Conservation (phyloP, 2,797 vertebrate species). For the Erpetoichthys calabaricus region DNA sequence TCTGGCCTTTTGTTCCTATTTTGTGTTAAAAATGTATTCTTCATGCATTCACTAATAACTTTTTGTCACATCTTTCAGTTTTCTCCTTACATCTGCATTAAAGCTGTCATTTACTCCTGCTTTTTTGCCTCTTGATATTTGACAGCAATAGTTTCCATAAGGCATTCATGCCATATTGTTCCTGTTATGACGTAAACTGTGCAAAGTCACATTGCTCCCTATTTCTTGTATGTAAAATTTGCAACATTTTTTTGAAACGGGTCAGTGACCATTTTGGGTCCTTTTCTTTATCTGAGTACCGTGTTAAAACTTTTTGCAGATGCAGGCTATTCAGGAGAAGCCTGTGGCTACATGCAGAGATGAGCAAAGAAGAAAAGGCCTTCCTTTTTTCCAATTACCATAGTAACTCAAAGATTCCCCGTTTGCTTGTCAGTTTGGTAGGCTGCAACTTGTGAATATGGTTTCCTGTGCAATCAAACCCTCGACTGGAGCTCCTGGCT, state of each 20-base stretch:
- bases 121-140: conserved; percentile 53
- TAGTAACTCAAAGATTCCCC: conserved; percentile 82
- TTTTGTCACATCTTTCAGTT: conserved; percentile 76
- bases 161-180: conserved; percentile 72
- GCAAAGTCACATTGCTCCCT: conserved; percentile 64
- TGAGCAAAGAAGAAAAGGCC: conserved; percentile 79
- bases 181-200: conserved; percentile 81
- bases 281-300: conserved; percentile 76
- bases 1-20: conserved; percentile 47
- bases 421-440: conserved; percentile 37
- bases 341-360: conserved; percentile 84
- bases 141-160: conserved; percentile 63
- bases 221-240: conserved; percentile 78
- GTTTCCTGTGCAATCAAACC: conserved; percentile 76
- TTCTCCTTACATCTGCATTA: conserved; percentile 68
- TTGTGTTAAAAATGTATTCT: conserved; percentile 52
- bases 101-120: conserved; percentile 61
- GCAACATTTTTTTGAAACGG: conserved; percentile 86
- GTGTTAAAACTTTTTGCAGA: conserved; percentile 91
- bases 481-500: conserved; percentile 78
- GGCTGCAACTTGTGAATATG: conserved; percentile 38
- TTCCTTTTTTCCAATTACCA: conserved; percentile 85
- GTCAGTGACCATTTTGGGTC: conserved; percentile 91
- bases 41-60: conserved; percentile 59
- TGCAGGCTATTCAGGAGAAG: conserved; percentile 90